Evolutionary conservation across 2,797 vertebrate genomes (phyloP).

Genomic region (Liparis tanakae): DNA sequence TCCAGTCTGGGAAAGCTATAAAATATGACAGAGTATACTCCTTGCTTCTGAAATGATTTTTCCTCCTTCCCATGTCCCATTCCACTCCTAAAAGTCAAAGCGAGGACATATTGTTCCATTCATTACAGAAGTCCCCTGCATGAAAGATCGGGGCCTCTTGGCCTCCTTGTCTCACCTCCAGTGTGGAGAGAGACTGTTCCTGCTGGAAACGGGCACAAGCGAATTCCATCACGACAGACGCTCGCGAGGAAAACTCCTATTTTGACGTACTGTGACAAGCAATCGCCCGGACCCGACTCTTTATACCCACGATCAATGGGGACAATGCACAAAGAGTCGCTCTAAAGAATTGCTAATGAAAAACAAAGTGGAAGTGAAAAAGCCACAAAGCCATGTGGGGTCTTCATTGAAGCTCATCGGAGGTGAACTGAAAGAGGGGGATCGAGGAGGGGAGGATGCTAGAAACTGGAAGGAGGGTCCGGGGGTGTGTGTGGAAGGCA

Average conservation of each 20-base stretch:
- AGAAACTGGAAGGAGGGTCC: slow-evolving; percentile 59
- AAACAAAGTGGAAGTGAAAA: slow-evolving; percentile 74
- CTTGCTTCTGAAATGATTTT: slow-evolving; percentile 71
- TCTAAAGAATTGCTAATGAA: slow-evolving; percentile 71
- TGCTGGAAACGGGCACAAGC: slow-evolving; percentile 38
- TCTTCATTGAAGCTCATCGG: slow-evolving; percentile 69
- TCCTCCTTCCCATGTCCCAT: slow-evolving; percentile 46
- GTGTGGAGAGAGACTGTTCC: slow-evolving; percentile 29
- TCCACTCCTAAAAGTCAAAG: slow-evolving; percentile 56
- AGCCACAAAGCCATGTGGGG: slow-evolving; percentile 72
- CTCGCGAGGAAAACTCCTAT: slow-evolving; percentile 38
- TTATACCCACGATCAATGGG: slow-evolving; percentile 59
- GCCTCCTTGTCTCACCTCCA: slow-evolving; percentile 28
- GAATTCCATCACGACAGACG: slow-evolving; percentile 52
- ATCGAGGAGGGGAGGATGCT: slow-evolving; percentile 27
- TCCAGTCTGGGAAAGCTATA: slow-evolving; percentile 74
- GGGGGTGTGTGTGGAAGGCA: slow-evolving; percentile 64
- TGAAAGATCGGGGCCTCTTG: slow-evolving; percentile 42
- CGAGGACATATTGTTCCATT: slow-evolving; percentile 71
- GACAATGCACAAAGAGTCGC: slow-evolving; percentile 59
- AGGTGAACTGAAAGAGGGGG: slow-evolving; percentile 66
- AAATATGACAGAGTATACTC: slow-evolving; percentile 75
- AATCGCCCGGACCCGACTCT: slow-evolving; percentile 42
- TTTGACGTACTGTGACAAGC: slow-evolving; percentile 55
- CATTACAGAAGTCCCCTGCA: slow-evolving; percentile 53